phyloP scores from a whole-genome alignment of 2,797 vertebrate species.

The Amphiprion clarkii region DNA sequence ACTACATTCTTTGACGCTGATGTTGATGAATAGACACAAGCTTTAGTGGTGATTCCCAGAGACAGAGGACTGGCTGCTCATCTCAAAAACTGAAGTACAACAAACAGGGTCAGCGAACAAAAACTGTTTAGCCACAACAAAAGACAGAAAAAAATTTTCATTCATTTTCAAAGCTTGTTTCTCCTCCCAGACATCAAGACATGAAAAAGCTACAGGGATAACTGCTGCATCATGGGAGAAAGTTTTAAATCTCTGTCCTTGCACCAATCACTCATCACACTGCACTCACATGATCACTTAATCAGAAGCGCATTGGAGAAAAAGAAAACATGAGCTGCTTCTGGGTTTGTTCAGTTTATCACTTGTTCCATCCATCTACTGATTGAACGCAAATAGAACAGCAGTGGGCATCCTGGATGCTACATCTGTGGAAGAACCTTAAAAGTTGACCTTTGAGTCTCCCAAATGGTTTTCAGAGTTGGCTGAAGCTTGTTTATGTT shows the following conservation, averaged over 20 bases:
- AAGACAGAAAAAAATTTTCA: constrained; percentile 3
- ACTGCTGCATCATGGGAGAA: neutral
- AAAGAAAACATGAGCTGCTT: too few species aligned
- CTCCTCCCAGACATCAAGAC: neutral
- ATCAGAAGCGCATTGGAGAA: neutral
- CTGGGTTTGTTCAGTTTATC: too few species aligned
- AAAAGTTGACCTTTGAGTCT: neutral
- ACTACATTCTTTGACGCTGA: neutral
- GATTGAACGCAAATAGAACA: neutral
- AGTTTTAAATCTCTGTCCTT: neutral
- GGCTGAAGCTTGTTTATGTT: neutral
- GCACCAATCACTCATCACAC: neutral
- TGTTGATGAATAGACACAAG: constrained; percentile 19
- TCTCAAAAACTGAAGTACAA: neutral
- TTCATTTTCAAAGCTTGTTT: constrained; percentile 21
- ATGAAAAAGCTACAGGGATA: neutral
- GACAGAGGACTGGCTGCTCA: neutral
- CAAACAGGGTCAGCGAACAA: constrained; percentile 13
- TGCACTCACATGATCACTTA: neutral
- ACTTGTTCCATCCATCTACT: neutral
- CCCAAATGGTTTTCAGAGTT: neutral
- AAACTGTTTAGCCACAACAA: constrained; percentile 21
- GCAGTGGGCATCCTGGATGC: neutral
- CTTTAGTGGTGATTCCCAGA: neutral
- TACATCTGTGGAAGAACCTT: neutral